Conservation (phyloP, 2,797 vertebrate species). For the Parotocinclus haroldoi region DNA sequence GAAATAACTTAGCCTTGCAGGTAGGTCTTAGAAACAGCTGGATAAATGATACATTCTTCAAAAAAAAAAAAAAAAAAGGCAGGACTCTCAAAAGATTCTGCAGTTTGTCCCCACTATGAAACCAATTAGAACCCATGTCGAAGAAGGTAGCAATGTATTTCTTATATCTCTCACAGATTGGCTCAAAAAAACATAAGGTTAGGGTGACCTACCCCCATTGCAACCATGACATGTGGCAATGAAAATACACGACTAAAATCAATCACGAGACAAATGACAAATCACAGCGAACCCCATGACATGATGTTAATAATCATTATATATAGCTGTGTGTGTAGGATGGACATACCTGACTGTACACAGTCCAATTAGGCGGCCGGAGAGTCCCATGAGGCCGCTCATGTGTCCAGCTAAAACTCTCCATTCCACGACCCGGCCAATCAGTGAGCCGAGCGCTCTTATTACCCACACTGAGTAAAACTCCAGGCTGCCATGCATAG, state of each 20-base stretch:
- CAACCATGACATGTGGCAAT: not conserved
- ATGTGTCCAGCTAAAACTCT: constrained; percentile 51
- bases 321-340: constrained; percentile 43
- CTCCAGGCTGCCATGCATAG: constrained; percentile 43
- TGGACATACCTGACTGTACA: constrained; percentile 50
- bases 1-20: too few species aligned
- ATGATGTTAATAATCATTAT: constrained; percentile 34
- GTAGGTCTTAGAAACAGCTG: too few species aligned
- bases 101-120: too few species aligned
- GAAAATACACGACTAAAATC: not conserved
- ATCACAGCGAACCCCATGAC: constrained; percentile 16
- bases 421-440: constrained; percentile 36
- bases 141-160: too few species aligned
- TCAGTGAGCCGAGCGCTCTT: constrained; percentile 39
- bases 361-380: constrained; percentile 49
- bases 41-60: too few species aligned
- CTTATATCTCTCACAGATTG: too few species aligned
- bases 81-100: too few species aligned
- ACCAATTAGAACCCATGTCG: too few species aligned
- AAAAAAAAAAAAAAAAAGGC: too few species aligned
- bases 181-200: too few species aligned
- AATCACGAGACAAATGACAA: constrained; percentile 12
- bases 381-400: constrained; percentile 46
- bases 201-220: too few species aligned
- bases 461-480: constrained; percentile 47